Conservation (phyloP, 2,888 invertebrate genomes). For the Gari tellinella region DNA sequence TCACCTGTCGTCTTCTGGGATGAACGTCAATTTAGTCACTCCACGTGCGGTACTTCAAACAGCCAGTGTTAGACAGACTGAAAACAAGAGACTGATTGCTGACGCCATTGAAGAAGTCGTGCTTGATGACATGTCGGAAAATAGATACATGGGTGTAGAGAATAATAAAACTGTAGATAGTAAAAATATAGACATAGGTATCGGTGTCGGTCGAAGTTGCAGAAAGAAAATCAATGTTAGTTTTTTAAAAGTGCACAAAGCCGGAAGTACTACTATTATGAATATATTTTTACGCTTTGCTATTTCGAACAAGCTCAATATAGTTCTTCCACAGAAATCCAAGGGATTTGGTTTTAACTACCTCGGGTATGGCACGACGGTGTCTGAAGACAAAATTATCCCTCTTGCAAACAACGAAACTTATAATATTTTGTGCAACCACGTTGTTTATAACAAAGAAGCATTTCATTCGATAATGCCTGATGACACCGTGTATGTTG, state of each 20-base stretch:
- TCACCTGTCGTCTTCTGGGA: too few species aligned
- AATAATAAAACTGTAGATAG: too few species aligned
- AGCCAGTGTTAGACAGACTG: too few species aligned
- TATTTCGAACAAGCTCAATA: constrained; percentile 64
- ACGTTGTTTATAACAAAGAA: constrained; percentile 71
- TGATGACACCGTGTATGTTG: constrained; percentile 61
- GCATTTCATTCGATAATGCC: constrained; percentile 68
- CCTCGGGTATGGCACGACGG: constrained; percentile 59
- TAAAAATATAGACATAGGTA: too few species aligned
- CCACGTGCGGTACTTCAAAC: too few species aligned
- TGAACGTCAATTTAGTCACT: too few species aligned
- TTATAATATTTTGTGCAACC: constrained; percentile 75
- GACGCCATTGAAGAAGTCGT: too few species aligned
- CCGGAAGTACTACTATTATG: constrained; percentile 75
- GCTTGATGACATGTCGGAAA: too few species aligned
- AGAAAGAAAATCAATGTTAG: constrained; percentile 52
- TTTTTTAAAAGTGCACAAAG: constrained; percentile 77
- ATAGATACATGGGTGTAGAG: too few species aligned
- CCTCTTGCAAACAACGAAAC: constrained; percentile 65
- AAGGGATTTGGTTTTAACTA: constrained; percentile 62
- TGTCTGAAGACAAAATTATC: constrained; percentile 60
- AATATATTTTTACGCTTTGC: constrained; percentile 76
- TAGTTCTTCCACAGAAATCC: constrained; percentile 69
- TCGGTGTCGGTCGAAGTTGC: constrained; percentile 6
- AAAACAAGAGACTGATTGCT: too few species aligned